A percentile compares a stretch with the other conserved stretches of the same genome.
These are phyloP conservation scores for Nysson spinosus DNA, from an alignment of 2,888 invertebrate species.

Conservation along the genomic window DNA sequence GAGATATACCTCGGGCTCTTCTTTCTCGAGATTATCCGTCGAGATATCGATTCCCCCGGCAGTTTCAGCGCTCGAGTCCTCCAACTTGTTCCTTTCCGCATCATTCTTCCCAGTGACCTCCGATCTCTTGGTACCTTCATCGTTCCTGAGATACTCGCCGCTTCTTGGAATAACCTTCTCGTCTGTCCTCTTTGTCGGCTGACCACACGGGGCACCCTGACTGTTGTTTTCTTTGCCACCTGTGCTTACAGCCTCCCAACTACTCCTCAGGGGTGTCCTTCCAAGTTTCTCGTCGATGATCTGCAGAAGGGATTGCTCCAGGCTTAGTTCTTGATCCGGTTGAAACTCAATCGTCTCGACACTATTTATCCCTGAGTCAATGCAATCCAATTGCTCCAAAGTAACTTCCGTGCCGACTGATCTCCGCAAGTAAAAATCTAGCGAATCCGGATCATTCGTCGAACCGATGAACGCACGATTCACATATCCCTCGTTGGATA, in stretches of 20 bases:
- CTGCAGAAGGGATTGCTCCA: constrained; percentile 73
- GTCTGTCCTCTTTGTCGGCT: constrained; percentile 34
- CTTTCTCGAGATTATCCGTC: constrained; percentile 28
- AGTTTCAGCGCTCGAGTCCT: constrained; percentile 20
- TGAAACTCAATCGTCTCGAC: constrained; percentile 75
- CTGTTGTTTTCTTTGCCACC: constrained; percentile 32
- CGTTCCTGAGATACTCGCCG: constrained; percentile 33
- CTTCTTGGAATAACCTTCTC: constrained; percentile 31
- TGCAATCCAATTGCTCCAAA: constrained; percentile 67
- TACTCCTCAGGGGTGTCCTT: constrained; percentile 55
- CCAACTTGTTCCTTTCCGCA: constrained; percentile 29
- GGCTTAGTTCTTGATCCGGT: constrained; percentile 69
- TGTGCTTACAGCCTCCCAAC: constrained; percentile 39
- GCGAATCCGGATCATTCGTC: constrained; percentile 66
- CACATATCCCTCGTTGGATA: constrained; percentile 61
- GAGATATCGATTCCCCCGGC: constrained; percentile 36
- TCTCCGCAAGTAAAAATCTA: constrained; percentile 64
- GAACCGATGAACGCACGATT: constrained; percentile 71
- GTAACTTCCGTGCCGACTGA: constrained; percentile 42
- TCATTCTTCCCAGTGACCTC: constrained; percentile 47
- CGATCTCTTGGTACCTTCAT: constrained; percentile 31
- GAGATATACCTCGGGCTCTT: constrained; percentile 25
- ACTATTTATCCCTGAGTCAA: constrained; percentile 75
- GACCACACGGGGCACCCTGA: too few species aligned
- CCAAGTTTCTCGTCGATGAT: constrained; percentile 75